Conservation (phyloP, 2,888 invertebrate genomes). For the Alentia gelatinosa region DNA sequence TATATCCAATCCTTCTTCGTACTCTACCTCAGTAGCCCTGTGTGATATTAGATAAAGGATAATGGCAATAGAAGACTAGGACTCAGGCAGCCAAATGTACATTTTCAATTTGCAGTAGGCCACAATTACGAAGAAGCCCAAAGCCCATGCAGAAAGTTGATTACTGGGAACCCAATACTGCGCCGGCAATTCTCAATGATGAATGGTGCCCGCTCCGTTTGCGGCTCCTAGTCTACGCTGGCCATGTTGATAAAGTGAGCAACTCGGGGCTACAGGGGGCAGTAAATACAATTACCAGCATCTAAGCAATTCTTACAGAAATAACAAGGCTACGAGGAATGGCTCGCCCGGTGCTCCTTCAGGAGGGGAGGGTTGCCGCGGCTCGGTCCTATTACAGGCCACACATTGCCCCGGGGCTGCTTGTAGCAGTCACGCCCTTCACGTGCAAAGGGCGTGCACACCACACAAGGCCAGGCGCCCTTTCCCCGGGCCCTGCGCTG, state of each 20-base stretch:
- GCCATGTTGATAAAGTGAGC: background rate
- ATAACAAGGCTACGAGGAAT: background rate
- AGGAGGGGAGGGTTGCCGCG: background rate
- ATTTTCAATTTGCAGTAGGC: too few species aligned
- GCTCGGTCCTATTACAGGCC: background rate
- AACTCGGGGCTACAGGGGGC: background rate
- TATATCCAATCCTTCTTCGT: too few species aligned
- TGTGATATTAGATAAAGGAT: too few species aligned
- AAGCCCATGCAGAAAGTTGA: background rate
- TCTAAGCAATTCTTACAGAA: background rate
- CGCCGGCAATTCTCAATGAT: background rate
- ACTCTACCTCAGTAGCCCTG: too few species aligned
- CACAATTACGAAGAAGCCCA: background rate
- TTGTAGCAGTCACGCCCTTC: background rate
- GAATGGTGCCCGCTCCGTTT: background rate
- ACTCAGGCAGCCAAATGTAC: too few species aligned
- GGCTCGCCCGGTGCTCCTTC: background rate
- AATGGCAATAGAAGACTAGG: too few species aligned
- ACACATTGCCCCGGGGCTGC: background rate
- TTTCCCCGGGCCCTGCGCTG: background rate
- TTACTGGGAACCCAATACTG: background rate
- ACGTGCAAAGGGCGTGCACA: background rate
- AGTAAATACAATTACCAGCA: constrained; percentile 1
- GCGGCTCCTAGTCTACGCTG: background rate
- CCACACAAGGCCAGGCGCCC: background rate